Conservation (phyloP, 2,888 invertebrate genomes). For the Lingula anatina region DNA sequence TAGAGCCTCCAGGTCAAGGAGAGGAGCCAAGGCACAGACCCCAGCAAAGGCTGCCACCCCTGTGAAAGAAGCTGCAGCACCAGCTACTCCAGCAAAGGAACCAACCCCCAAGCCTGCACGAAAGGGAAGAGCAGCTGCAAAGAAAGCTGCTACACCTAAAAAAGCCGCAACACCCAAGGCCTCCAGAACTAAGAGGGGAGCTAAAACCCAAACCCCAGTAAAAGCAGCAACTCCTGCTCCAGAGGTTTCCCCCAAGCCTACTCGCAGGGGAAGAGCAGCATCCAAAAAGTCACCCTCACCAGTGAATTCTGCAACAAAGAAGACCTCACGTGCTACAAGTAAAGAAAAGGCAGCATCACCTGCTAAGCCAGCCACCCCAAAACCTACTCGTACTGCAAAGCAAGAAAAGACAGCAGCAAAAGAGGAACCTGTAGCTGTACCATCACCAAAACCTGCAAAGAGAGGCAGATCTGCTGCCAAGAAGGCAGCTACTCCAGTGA, state of each 20-base stretch:
- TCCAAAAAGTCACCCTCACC: slow-evolving; percentile 2
- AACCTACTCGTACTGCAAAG: background rate
- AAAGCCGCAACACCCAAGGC: background rate
- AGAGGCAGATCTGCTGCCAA: background rate
- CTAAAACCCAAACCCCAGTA: slow-evolving; percentile 5
- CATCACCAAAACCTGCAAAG: no score
- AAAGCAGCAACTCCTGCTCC: slow-evolving; percentile 6
- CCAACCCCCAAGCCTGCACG: background rate
- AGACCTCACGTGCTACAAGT: background rate
- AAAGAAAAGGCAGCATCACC: background rate
- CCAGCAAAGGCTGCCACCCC: slow-evolving; percentile 1
- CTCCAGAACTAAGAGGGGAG: slow-evolving; percentile 2
- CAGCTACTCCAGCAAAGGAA: background rate
- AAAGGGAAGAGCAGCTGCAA: slow-evolving; percentile 3
- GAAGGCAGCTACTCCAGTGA: background rate
- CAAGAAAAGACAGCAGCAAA: no score
- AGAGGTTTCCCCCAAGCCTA: slow-evolving; percentile 2
- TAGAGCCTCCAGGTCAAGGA: background rate
- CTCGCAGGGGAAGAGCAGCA: background rate
- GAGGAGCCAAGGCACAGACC: background rate
- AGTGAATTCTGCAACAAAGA: background rate
- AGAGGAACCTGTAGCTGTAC: background rate
- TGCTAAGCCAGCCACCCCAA: background rate
- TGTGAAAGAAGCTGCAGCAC: slow-evolving; percentile 4
- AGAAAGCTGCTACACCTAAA: slow-evolving; percentile 9